Evolutionary conservation across 2,888 invertebrate species (phyloP), one percentile per base, ranked within the genome.

Genomic region (Oligia strigilis): DNA sequence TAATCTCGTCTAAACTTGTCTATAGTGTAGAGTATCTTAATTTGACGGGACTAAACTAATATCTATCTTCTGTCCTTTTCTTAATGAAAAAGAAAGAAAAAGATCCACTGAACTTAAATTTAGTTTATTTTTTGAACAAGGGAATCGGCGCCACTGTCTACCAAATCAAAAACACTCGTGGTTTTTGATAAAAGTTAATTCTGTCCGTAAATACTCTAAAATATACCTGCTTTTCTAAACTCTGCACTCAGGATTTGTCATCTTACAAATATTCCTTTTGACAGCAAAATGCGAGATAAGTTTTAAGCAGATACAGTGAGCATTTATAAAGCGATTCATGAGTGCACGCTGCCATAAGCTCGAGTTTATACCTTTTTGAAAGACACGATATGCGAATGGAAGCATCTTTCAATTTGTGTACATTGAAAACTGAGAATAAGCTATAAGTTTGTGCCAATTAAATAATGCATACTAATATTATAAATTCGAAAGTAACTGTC

Each of bases 221-320:
- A 72, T 74, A 74, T 58, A 75, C 60, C 69, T 52, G 74, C n/a
- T 74, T 71, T 72, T 60, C 49, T 9, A 66, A 71, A 73, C 55
- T 65, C 52, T 67, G 73, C 71, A 73, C 65, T 86, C 66, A 77
- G 58, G 66, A 71, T 77, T 62, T 83, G 62, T 77, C 77, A 19
- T 82, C 60, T 74, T 49, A 72, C 58, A 86, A 86, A 83, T 84
- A 77, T 86, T 86, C 71, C 60, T 72, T 81, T 82, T 74, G 74
- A 82, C 52, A 72, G 55, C 40, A 77, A 82, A 86, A 82, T 60
- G 60, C 64, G 69, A 72, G 65, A 75, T 80, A 77, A 76, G 36
- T 81, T 73, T 81, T 66, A 84, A 78, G 74, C 67, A 65, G 66
- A 72, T 78, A 74, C 67, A 72, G 64, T 74, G 72, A 77, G 64